Evolutionary conservation across 2,888 invertebrate genomes (phyloP).

Genomic region (Lordiphosa andalusiaca): DNA sequence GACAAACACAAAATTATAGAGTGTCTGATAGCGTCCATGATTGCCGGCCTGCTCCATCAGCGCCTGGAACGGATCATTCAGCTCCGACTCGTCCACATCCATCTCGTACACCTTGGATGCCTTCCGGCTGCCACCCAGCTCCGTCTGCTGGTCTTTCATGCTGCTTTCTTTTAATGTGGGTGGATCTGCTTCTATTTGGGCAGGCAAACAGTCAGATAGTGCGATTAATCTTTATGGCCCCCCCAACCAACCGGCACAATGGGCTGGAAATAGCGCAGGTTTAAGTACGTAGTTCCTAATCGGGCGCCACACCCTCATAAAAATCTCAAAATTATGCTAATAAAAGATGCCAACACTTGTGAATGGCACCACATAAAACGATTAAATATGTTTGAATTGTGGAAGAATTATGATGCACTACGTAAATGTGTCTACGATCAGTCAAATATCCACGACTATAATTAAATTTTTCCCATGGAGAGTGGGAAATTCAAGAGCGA

Average conservation of each 20-base stretch:
- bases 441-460: no score
- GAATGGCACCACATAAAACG: neutral
- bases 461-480: no score
- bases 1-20: conserved; percentile 81
- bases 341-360: conserved; percentile 11
- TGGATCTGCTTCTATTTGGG: conserved; percentile 11
- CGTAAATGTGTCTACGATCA: no score
- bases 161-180: conserved; percentile 8
- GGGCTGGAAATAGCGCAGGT: conserved; percentile 2
- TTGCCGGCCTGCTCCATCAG: conserved; percentile 82
- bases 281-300: conserved; percentile 9
- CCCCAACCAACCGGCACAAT: neutral
- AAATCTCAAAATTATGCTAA: conserved; percentile 24
- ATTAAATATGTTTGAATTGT: conserved; percentile 2
- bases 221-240: conserved; percentile 36
- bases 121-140: conserved; percentile 43
- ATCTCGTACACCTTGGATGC: conserved; percentile 45
- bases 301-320: conserved; percentile 12
- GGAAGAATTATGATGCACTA: no score
- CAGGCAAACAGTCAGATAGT: conserved; percentile 15
- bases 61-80: conserved; percentile 81
- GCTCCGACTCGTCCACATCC: conserved; percentile 57
- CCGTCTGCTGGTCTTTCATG: conserved; percentile 54
- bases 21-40: conserved; percentile 82
- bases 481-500: no score